These are phyloP conservation scores for Odobenus rosmarus DNA, from an alignment of 2,113 vertebrate species.

Conservation along the genomic window DNA sequence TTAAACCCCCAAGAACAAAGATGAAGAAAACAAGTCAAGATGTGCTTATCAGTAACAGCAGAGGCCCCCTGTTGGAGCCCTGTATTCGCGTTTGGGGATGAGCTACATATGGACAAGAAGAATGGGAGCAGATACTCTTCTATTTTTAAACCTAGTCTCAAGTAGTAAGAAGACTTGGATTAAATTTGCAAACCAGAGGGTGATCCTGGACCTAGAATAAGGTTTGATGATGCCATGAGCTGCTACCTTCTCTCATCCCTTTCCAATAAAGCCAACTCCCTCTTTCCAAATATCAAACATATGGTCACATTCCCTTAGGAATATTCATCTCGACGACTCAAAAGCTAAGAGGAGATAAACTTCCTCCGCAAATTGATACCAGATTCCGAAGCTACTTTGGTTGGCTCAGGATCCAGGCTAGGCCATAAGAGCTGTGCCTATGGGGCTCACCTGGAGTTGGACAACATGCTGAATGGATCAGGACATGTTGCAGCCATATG, in stretches of 20 bases:
- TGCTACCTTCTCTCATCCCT: neutral
- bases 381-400: constrained; percentile 18
- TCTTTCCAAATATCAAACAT: constrained; percentile 37
- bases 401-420: neutral
- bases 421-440: neutral
- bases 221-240: neutral
- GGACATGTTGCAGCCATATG: no score
- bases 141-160: neutral
- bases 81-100: neutral
- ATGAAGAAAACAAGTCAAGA: neutral
- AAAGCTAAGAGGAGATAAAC: neutral
- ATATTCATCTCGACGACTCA: neutral
- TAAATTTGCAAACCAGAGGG: neutral
- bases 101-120: neutral
- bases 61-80: neutral
- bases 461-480: rapidly evolving
- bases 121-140: neutral
- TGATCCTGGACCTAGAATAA: neutral
- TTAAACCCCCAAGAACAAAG: neutral
- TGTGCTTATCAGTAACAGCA: neutral
- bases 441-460: neutral
- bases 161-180: neutral
- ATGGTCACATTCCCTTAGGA: neutral
- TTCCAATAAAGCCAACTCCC: neutral
- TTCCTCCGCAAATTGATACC: neutral